A percentile compares a stretch with the other conserved stretches of the same genome.
phyloP scores from a whole-genome alignment of 2,797 vertebrate genomes.

The Mionectes olivaceus region DNA sequence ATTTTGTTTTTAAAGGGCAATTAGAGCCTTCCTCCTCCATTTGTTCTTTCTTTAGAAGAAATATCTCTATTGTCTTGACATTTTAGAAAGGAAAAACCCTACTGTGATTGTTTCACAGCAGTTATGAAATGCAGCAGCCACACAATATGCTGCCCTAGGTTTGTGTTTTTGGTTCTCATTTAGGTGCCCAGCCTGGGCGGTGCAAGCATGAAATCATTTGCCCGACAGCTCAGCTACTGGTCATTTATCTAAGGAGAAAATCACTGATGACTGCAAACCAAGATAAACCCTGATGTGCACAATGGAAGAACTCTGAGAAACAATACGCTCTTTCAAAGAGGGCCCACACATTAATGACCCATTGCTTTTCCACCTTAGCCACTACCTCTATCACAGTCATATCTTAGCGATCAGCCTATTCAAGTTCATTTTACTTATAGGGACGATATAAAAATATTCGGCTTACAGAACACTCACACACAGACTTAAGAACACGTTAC shows the following conservation, averaged over 20 bases:
- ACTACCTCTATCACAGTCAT: neutral
- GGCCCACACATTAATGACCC: neutral
- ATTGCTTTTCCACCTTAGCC: conserved; percentile 15
- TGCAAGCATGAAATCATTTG: conserved; percentile 25
- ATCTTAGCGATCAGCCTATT: neutral
- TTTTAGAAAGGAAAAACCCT: conserved; percentile 62
- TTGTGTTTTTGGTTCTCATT: neutral
- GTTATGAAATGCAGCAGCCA: conserved; percentile 34
- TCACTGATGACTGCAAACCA: conserved; percentile 50
- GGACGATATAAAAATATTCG: neutral
- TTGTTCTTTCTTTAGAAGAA: conserved; percentile 64
- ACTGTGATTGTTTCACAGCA: conserved; percentile 50
- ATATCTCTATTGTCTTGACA: conserved; percentile 52
- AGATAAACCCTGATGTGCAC: neutral
- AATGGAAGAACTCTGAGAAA: conserved; percentile 23
- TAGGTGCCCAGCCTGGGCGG: neutral
- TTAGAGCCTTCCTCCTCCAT: conserved; percentile 57
- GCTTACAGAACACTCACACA: neutral
- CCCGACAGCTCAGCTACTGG: conserved; percentile 11
- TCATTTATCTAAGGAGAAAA: conserved; percentile 49
- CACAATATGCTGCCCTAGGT: conserved; percentile 22
- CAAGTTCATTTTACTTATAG: neutral
- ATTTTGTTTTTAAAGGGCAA: conserved; percentile 30
- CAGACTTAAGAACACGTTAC: neutral
- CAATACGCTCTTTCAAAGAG: neutral